Evolutionary conservation across 2,113 vertebrate species (phyloP).

Genomic region (Hucho hucho): DNA sequence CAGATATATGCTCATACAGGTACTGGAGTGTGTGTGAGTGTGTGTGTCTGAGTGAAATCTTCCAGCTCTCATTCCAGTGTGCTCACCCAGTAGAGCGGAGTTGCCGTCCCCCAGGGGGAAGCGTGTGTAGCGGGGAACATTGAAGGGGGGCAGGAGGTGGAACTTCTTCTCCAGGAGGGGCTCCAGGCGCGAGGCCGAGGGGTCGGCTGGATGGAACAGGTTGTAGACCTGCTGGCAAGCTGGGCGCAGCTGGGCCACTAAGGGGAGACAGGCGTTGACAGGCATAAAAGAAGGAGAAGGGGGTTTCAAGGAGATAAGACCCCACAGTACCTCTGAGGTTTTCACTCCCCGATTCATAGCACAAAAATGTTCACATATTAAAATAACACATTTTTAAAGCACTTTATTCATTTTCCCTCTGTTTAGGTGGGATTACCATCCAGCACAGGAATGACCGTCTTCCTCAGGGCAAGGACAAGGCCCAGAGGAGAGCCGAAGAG

Average conservation of each 20-base stretch:
- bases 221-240: constrained; percentile 93
- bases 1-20: too few species aligned
- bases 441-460: constrained; percentile 90
- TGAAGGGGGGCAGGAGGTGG: constrained; percentile 86
- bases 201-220: constrained; percentile 91
- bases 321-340: too few species aligned
- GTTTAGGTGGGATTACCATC: constrained; percentile 81
- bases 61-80: background rate
- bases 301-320: too few species aligned
- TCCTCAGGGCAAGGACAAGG: constrained; percentile 91
- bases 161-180: constrained; percentile 87
- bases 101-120: constrained; percentile 88
- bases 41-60: background rate
- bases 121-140: constrained; percentile 89
- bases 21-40: background rate
- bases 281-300: constrained; percentile 18
- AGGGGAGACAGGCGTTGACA: constrained; percentile 36
- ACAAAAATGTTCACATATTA: too few species aligned
- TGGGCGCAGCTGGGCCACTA: constrained; percentile 81
- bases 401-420: background rate
- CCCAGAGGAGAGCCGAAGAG: constrained; percentile 95
- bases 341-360: too few species aligned
- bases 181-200: constrained; percentile 92
- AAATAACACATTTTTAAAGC: background rate
- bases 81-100: constrained; percentile 85